Base-by-base conservation (phyloP, 2,888 invertebrate species). In the Autographa pulchrina region DNA sequence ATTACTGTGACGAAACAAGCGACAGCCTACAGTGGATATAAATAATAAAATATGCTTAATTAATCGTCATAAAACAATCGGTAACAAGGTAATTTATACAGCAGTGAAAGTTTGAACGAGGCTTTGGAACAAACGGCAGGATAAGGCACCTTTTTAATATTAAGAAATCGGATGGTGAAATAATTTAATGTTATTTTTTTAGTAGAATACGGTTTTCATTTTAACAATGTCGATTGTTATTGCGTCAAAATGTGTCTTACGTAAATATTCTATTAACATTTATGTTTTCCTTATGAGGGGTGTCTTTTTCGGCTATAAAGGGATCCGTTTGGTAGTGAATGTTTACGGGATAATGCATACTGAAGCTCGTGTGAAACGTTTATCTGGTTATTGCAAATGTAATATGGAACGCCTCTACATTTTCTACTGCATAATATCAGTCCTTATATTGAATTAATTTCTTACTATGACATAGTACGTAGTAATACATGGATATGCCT, bases 401-500 rank as follows among this genome's bases (percentile, higher is more conserved):
- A 20, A 54, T 59, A 59, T 59, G 16, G 31, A 5, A 35, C 48
- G 20, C 14, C 32, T 25, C 41, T 62, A 8, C 6, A 65, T 66
- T 60, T 61, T 63, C 35, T 60, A 62, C n/a, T 35, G 48, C 14
- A 20, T 41, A 48, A 48, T 48, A n/a, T 48, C 48, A 43, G n/a
- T 48, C 48, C n/a, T n/a, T n/a, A n/a, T 48, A 48, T 41, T 64
- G 58, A 59, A 65, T 67, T 32, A 66, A 64, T 48, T 62, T 63
- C 69, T 68, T 62, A 63, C 43, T 72, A 74, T 32, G 59, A 20
- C 25, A 56, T 56, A 56, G 54, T 56, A 56, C 48, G 48, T 56
- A 25, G 25, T 73, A 77, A 73, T 77, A 72, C 79, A 82, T 82
- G 74, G 43, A 59, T 66, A 68, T 62, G 72, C 62, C 74, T 69